phyloP scores from a whole-genome alignment of 2,113 vertebrate genomes.

The Prunella himalayana region DNA sequence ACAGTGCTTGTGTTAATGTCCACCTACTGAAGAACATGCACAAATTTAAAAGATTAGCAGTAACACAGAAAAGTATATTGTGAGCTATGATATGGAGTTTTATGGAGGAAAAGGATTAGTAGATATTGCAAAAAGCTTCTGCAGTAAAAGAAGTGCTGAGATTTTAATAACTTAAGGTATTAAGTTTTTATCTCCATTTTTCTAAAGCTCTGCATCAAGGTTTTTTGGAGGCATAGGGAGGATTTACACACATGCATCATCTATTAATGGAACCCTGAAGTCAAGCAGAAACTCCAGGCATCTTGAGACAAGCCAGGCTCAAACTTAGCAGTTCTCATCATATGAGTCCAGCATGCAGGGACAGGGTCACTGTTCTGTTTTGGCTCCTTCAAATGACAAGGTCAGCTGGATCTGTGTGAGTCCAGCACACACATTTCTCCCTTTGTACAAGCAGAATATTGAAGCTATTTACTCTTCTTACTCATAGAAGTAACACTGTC shows the following conservation, averaged over 20 bases:
- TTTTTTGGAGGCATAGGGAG: neutral
- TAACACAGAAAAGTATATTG: slow-evolving; percentile 29
- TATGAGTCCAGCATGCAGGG: neutral
- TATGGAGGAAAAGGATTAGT: slow-evolving; percentile 45
- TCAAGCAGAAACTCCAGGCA: neutral
- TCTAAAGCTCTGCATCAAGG: slow-evolving; percentile 18
- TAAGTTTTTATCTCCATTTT: slow-evolving; percentile 36
- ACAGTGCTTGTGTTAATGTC: neutral
- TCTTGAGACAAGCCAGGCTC: neutral
- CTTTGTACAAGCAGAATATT: neutral
- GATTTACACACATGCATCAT: neutral
- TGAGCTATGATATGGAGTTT: slow-evolving; percentile 14
- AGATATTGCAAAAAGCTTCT: slow-evolving; percentile 23
- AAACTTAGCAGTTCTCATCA: neutral
- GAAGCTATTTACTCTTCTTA: accelerated
- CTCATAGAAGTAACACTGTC: neutral
- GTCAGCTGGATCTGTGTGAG: neutral
- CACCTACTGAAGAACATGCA: neutral
- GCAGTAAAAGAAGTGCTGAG: slow-evolving; percentile 25
- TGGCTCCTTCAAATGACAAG: neutral
- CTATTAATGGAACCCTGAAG: neutral
- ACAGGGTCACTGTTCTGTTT: neutral
- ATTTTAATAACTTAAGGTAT: slow-evolving; percentile 57
- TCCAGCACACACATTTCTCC: neutral
- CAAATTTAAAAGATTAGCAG: slow-evolving; percentile 39